Evolutionary conservation across 2,797 vertebrate genomes (phyloP).

Genomic region (Furcifer pardalis): DNA sequence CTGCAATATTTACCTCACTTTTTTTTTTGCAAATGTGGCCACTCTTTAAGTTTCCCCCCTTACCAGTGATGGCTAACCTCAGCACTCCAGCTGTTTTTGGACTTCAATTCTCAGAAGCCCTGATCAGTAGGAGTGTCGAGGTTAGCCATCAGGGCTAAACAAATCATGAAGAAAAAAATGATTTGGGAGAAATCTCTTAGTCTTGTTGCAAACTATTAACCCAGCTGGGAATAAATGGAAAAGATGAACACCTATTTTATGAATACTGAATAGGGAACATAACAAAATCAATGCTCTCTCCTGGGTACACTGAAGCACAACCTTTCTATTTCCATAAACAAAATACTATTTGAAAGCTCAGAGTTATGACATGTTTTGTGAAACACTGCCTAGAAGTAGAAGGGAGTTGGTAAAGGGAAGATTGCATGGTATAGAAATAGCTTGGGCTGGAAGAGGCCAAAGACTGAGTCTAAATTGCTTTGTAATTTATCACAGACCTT

Average conservation of each 20-base stretch:
- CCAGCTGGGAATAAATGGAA: not conserved
- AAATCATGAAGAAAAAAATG: not conserved
- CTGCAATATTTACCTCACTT: too few relatives aligned
- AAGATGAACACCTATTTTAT: not conserved
- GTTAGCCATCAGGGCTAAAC: too few relatives aligned
- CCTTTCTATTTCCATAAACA: not conserved
- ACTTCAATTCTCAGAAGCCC: too few relatives aligned
- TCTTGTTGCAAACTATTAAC: not conserved
- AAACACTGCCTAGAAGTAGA: not conserved
- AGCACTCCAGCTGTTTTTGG: too few relatives aligned
- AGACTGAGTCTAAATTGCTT: conserved; percentile 40
- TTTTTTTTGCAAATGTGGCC: too few relatives aligned
- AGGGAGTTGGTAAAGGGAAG: not conserved
- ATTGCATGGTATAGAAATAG: not conserved
- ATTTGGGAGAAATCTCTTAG: not conserved
- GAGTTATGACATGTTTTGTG: not conserved
- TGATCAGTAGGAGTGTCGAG: too few relatives aligned
- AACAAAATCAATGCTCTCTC: not conserved
- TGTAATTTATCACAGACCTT: too few relatives aligned
- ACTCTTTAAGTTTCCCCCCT: too few relatives aligned
- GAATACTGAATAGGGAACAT: not conserved
- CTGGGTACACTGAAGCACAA: not conserved
- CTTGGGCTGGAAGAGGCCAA: not conserved
- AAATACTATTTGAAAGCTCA: not conserved
- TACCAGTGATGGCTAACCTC: too few relatives aligned